Conservation (phyloP, 1,140 invertebrate genomes). For the Olivierus martensii region DNA sequence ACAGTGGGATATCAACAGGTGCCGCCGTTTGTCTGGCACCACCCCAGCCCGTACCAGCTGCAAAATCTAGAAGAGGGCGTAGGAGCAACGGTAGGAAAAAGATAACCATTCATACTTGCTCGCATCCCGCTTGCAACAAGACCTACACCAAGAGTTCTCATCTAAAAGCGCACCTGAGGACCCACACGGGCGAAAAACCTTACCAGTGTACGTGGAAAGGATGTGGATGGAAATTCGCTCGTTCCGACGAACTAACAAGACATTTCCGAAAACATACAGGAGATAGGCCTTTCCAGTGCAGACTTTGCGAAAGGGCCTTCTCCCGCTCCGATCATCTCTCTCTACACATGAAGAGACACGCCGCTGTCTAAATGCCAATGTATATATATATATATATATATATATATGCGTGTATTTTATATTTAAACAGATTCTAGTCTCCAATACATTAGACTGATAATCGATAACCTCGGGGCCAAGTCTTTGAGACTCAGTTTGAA, state of each 20-base stretch:
- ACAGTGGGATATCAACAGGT: background rate
- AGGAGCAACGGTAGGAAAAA: slow-evolving; percentile 35
- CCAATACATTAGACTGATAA: too few relatives aligned
- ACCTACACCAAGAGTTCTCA: slow-evolving; percentile 58
- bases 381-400: background rate
- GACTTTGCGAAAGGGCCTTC: slow-evolving; percentile 33
- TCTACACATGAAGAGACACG: slow-evolving; percentile 37
- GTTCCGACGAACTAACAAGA: slow-evolving; percentile 44
- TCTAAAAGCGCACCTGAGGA: slow-evolving; percentile 48
- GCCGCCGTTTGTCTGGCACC: background rate
- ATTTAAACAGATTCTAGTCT: too few relatives aligned
- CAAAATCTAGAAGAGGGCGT: slow-evolving; percentile 25
- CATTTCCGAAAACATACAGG: slow-evolving; percentile 34
- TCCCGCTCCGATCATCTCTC: slow-evolving; percentile 39
- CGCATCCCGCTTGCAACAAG: slow-evolving; percentile 49
- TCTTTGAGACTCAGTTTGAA: too few relatives aligned
- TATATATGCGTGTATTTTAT: too few relatives aligned
- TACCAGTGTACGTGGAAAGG: slow-evolving; percentile 42
- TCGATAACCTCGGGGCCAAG: too few relatives aligned
- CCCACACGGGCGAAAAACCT: slow-evolving; percentile 48
- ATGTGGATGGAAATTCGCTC: slow-evolving; percentile 44
- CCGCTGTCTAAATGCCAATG: slow-evolving; percentile 9
- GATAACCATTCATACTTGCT: slow-evolving; percentile 42
- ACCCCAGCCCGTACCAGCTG: slow-evolving; percentile 13
- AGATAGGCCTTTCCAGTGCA: slow-evolving; percentile 31